Evolutionary conservation across 2,888 invertebrate species (phyloP), one percentile per base, ranked within the genome.

Genomic region (Spodoptera exigua): DNA sequence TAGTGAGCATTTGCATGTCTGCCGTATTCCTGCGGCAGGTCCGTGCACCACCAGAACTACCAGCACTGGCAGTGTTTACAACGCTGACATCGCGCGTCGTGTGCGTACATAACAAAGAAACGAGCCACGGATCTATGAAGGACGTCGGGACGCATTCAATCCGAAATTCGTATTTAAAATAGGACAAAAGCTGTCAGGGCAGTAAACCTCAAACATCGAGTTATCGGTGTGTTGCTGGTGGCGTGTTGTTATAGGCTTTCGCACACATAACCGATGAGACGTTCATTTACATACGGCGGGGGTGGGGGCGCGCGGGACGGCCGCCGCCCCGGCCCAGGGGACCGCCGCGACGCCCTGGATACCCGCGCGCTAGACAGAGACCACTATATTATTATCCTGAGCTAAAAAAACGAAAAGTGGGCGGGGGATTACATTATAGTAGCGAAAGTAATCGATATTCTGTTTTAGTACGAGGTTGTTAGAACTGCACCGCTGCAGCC

Each of bases 401-500:
- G 86, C 89, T 89, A 90, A 92, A 93, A 93, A 93, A 93, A 90
- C 89, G 90, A 90, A 93, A 92, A 91, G 94, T 94, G 94, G 94
- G 94, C 94, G 94, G 94, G 91, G 94, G 94, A 94, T 94, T 94
- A 94, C 92, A 94, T 94, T 94, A 94, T 93, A 93, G 94, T 93
- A 94, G 94, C 94, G 94, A 94, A 94, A 94, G 94, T 94, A 94
- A 94, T 94, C 94, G 94, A 94, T 94, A 94, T 94, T 94, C 94
- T 89, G 94, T 92, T 94, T 93, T 92, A 93, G 94, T 94, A 92
- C 89, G 90, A 89, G 90, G 89, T 89, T 91, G 92, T 91, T 89
- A 90, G 91, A 90, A 89, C 89, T 92, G 92, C 92, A 93, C 78
- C 85, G 89, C 82, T 93, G 93, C 93, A 93, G 91, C 90, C 92